These are phyloP conservation scores for Carterocephalus palaemon DNA, from an alignment of 2,888 invertebrate genomes.

Conservation along the genomic window DNA sequence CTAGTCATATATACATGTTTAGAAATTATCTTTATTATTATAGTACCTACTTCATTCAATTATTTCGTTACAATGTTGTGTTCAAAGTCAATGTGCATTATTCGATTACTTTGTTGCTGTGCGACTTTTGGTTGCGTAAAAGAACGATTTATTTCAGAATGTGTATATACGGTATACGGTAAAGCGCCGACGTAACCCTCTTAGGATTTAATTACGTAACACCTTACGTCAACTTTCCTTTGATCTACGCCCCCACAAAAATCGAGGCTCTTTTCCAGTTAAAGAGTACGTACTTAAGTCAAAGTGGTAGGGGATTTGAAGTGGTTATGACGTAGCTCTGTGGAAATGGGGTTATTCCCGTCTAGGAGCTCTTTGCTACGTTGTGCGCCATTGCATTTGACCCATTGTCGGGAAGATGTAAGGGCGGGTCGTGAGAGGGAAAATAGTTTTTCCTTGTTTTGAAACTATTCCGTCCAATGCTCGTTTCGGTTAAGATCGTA, in stretches of 20 bases:
- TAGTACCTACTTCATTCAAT: too few species aligned
- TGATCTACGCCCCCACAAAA: slow-evolving; percentile 9
- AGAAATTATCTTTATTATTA: too few species aligned
- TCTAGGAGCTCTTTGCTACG: not conserved
- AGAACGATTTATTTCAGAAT: too few species aligned
- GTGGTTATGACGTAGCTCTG: slow-evolving; percentile 3
- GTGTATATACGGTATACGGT: too few species aligned
- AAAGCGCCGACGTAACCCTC: not conserved
- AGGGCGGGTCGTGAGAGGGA: not conserved
- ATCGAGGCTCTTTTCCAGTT: slow-evolving; percentile 6
- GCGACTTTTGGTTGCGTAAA: too few species aligned
- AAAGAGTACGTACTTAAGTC: slow-evolving; percentile 5
- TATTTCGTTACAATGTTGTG: too few species aligned
- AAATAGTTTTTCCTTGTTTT: not conserved
- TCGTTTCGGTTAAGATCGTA: too few species aligned
- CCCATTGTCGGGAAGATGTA: slow-evolving; percentile 1
- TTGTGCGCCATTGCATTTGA: not conserved
- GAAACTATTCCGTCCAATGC: too few species aligned
- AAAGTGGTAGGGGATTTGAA: slow-evolving; percentile 8
- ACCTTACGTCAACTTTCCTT: slow-evolving; percentile 15
- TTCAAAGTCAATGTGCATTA: too few species aligned
- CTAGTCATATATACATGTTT: too few species aligned
- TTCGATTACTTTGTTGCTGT: too few species aligned
- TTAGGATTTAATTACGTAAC: slow-evolving; percentile 11
- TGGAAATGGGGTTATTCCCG: slow-evolving; percentile 7